These are phyloP conservation scores for Numenius phaeopus DNA, from an alignment of 2,797 vertebrate genomes.

Conservation along the genomic window DNA sequence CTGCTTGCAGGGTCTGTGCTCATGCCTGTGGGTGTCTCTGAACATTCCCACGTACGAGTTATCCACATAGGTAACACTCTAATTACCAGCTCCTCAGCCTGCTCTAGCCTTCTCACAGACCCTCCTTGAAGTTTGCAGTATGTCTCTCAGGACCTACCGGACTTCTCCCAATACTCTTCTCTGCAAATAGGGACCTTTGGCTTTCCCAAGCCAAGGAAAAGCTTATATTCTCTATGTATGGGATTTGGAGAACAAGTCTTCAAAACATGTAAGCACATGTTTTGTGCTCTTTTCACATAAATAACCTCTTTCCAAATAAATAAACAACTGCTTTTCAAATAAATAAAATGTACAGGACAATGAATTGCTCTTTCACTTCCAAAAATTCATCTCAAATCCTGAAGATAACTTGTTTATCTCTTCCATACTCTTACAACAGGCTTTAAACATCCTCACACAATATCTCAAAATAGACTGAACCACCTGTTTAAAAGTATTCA, in stretches of 20 bases:
- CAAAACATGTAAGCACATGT: background rate
- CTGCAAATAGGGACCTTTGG: background rate
- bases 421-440: background rate
- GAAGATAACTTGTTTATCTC: background rate
- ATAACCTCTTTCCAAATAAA: background rate
- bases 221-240: background rate
- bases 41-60: background rate
- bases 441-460: background rate
- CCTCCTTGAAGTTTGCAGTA: background rate
- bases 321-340: background rate
- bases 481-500: background rate
- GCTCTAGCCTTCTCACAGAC: background rate
- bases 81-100: background rate
- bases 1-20: background rate
- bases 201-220: background rate
- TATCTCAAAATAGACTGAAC: background rate
- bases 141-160: background rate
- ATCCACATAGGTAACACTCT: fast-evolving
- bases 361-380: background rate
- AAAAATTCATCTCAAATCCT: background rate
- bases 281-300: background rate
- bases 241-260: background rate
- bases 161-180: background rate
- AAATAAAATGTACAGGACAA: background rate
- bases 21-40: background rate